A percentile compares a stretch with the other conserved stretches of the same genome.
phyloP scores from a whole-genome alignment of 2,888 invertebrate species.

The Nebria salina region DNA sequence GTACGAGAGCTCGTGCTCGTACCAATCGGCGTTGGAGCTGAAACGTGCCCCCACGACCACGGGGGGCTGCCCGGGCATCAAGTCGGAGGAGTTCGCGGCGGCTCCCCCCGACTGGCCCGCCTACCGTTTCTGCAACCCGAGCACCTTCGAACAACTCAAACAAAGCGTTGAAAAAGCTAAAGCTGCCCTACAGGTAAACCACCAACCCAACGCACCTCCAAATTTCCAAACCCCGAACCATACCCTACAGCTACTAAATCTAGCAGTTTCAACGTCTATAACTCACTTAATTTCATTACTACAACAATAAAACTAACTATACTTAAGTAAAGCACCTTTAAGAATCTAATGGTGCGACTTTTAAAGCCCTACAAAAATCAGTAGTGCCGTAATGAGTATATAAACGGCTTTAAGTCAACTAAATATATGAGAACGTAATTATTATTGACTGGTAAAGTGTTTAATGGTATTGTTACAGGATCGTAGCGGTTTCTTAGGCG shows the following conservation, averaged over 20 bases:
- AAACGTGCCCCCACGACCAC: conserved; percentile 56
- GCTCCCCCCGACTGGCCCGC: conserved; percentile 74
- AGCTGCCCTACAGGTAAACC: conserved; percentile 75
- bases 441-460: background rate
- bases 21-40: conserved; percentile 70
- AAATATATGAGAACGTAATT: too few species aligned
- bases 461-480: conserved; percentile 66
- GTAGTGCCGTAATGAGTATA: too few species aligned
- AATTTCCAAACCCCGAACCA: too few species aligned
- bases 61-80: conserved; percentile 54
- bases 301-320: too few species aligned
- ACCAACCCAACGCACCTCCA: background rate
- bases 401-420: too few species aligned
- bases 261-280: too few species aligned
- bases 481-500: conserved; percentile 74
- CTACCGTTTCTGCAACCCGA: conserved; percentile 83
- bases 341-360: too few species aligned
- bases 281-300: too few species aligned
- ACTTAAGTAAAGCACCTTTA: too few species aligned
- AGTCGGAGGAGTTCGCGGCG: conserved; percentile 64
- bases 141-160: conserved; percentile 89
- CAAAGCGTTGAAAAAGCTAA: conserved; percentile 92
- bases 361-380: too few species aligned
- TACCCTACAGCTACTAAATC: too few species aligned
- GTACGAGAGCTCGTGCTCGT: conserved; percentile 95